These are phyloP conservation scores for Meliscaeva auricollis DNA, from an alignment of 2,888 invertebrate species.

Conservation along the genomic window DNA sequence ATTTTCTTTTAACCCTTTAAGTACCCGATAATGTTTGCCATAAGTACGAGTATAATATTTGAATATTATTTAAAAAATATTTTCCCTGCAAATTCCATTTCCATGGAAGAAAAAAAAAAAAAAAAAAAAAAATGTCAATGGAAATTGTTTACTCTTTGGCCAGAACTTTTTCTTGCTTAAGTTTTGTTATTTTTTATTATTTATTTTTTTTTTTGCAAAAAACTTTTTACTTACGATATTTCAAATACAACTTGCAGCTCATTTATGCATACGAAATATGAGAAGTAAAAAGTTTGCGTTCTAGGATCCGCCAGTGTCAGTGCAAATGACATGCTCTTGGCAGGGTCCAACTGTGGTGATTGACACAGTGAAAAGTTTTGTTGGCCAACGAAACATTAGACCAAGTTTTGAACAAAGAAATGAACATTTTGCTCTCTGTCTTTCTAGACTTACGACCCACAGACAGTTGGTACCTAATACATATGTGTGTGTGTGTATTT, in stretches of 20 bases:
- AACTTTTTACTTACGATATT: slow-evolving; percentile 58
- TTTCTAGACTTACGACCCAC: not conserved
- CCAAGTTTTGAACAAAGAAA: slow-evolving; percentile 50
- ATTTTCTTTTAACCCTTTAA: slow-evolving; percentile 6
- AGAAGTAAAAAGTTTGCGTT: slow-evolving; percentile 52
- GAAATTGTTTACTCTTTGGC: slow-evolving; percentile 34
- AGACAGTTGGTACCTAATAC: not conserved
- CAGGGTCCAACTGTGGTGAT: slow-evolving; percentile 70
- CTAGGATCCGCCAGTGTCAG: slow-evolving; percentile 63
- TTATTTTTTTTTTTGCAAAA: slow-evolving; percentile 21
- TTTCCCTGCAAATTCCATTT: not conserved
- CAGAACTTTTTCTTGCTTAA: slow-evolving; percentile 20
- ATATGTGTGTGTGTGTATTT: not conserved
- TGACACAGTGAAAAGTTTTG: slow-evolving; percentile 65
- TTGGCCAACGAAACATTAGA: slow-evolving; percentile 39
- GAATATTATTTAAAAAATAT: slow-evolving; percentile 30
- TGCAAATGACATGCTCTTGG: slow-evolving; percentile 70
- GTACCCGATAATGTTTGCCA: slow-evolving; percentile 2
- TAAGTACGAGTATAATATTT: slow-evolving; percentile 8
- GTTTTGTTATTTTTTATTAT: not conserved
- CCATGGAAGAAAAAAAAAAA: not conserved
- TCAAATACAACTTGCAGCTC: slow-evolving; percentile 63
- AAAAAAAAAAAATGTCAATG: slow-evolving; percentile 40
- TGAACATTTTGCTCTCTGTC: slow-evolving; percentile 25
- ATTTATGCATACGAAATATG: slow-evolving; percentile 62